These are phyloP conservation scores for Limulus polyphemus DNA, from an alignment of 2,888 invertebrate genomes.

Conservation along the genomic window DNA sequence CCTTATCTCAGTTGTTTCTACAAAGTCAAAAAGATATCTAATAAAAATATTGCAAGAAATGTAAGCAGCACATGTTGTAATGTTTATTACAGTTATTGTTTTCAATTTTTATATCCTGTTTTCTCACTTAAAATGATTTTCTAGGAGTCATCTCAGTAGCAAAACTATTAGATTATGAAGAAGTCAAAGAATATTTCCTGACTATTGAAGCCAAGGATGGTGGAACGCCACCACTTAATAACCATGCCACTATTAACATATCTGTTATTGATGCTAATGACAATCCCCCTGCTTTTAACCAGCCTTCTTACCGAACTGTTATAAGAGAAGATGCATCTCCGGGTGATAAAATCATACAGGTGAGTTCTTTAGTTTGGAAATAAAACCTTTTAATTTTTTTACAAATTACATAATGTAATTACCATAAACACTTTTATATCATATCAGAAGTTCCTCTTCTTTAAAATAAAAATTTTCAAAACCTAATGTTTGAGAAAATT, in stretches of 20 bases:
- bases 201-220: constrained; percentile 83
- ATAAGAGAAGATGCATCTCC: constrained; percentile 64
- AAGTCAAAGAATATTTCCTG: constrained; percentile 67
- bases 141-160: constrained; percentile 59
- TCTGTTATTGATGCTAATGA: constrained; percentile 75
- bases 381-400: too few relatives aligned
- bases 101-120: not conserved
- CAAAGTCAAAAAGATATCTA: too few relatives aligned
- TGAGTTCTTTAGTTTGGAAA: constrained; percentile 19
- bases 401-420: too few relatives aligned
- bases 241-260: constrained; percentile 73
- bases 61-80: too few relatives aligned
- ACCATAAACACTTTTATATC: too few relatives aligned
- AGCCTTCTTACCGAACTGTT: constrained; percentile 58
- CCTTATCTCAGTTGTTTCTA: too few relatives aligned
- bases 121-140: constrained; percentile 6
- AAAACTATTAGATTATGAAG: constrained; percentile 73
- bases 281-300: constrained; percentile 67
- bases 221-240: constrained; percentile 74
- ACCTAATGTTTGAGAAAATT: too few relatives aligned
- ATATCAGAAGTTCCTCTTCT: too few relatives aligned
- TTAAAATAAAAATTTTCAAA: too few relatives aligned
- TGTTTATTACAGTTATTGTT: too few relatives aligned
- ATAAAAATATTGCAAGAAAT: too few relatives aligned
- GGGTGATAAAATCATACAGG: constrained; percentile 40